These are phyloP conservation scores for Scaptomyza tumidula DNA, from an alignment of 2,888 invertebrate species.

Conservation along the genomic window DNA sequence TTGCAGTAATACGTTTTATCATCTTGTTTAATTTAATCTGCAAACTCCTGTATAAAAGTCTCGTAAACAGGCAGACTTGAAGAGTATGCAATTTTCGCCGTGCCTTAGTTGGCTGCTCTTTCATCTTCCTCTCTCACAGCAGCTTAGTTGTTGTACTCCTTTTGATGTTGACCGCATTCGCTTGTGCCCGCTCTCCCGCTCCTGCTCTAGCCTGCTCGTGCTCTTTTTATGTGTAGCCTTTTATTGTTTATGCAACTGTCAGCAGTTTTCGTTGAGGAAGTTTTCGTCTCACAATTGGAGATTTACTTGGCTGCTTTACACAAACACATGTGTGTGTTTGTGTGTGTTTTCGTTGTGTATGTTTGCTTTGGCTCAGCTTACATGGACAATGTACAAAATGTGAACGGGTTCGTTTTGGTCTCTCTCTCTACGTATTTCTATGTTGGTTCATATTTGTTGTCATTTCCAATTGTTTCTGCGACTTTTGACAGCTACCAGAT, in stretches of 20 bases:
- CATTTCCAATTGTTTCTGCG: slow-evolving; percentile 75
- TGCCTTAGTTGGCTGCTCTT: neutral
- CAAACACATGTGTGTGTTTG: slow-evolving; percentile 6
- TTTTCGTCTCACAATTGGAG: slow-evolving; percentile 55
- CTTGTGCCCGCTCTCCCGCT: slow-evolving; percentile 5
- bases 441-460: slow-evolving; percentile 73
- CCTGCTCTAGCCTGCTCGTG: neutral
- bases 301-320: slow-evolving; percentile 40
- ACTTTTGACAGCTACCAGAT: slow-evolving; percentile 75
- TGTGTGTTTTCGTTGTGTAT: slow-evolving; percentile 20
- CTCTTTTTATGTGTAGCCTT: slow-evolving; percentile 34
- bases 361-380: slow-evolving; percentile 53
- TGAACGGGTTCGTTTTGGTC: slow-evolving; percentile 26
- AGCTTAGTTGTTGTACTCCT: slow-evolving; percentile 39
- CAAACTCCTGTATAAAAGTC: neutral
- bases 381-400: slow-evolving; percentile 34
- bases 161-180: slow-evolving; percentile 76
- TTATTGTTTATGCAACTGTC: slow-evolving; percentile 79
- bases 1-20: neutral
- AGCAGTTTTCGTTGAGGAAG: slow-evolving; percentile 70
- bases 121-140: neutral
- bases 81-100: neutral
- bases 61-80: neutral
- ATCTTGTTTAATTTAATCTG: neutral
- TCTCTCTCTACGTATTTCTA: slow-evolving; percentile 12